Conservation (phyloP, 2,888 invertebrate genomes). For the Orgyia antiqua region DNA sequence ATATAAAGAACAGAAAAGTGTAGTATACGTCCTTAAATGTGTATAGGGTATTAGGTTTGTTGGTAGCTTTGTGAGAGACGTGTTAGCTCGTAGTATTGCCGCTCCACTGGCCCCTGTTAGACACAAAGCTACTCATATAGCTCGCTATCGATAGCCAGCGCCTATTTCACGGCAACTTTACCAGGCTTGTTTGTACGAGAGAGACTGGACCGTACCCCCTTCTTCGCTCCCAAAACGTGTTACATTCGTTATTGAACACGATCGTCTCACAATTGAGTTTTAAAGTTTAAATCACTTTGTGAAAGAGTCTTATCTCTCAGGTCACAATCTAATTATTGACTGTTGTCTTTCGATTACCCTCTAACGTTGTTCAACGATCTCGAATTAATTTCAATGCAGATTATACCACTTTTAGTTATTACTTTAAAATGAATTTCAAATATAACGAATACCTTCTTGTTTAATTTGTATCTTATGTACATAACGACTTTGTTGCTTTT, state of each 20-base stretch:
- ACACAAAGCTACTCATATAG: too few relatives aligned
- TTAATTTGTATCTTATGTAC: constrained; percentile 20
- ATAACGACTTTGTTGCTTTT: constrained; percentile 18
- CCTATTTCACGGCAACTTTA: constrained; percentile 45
- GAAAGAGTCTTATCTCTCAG: constrained; percentile 34
- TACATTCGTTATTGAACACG: constrained; percentile 26
- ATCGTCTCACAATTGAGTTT: constrained; percentile 32
- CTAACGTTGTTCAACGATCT: constrained; percentile 25
- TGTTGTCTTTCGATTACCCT: constrained; percentile 54
- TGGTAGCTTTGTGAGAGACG: constrained; percentile 1
- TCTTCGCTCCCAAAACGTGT: constrained; percentile 14
- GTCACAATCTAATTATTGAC: constrained; percentile 43
- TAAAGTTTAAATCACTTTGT: constrained; percentile 50
- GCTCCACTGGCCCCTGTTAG: constrained; percentile 3
- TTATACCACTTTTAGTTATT: constrained; percentile 38
- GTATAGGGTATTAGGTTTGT: not conserved
- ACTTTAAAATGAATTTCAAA: constrained; percentile 37
- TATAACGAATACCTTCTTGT: constrained; percentile 21
- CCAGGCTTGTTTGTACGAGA: constrained; percentile 29
- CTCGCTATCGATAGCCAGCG: constrained; percentile 20
- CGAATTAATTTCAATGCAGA: constrained; percentile 40
- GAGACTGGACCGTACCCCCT: not conserved
- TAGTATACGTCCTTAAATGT: not conserved
- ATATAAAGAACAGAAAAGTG: not conserved
- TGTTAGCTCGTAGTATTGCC: not conserved